Conservation (phyloP, 1,140 invertebrate genomes). For the Mycetomoellerius zeteki region DNA sequence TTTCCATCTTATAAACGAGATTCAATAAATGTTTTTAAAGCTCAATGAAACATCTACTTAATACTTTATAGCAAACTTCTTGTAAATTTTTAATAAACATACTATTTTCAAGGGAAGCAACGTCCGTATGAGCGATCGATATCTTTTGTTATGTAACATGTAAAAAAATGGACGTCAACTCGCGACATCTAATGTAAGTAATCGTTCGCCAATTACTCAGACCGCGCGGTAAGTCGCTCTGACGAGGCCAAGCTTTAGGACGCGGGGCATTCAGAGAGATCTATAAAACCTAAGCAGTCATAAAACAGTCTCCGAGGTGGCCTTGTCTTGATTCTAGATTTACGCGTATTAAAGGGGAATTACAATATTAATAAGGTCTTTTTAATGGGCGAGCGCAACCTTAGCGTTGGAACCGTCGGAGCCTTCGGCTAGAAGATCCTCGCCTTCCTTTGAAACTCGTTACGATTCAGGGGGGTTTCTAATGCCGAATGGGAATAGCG, state of each 20-base stretch:
- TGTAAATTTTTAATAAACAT: no score
- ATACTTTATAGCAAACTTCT: no score
- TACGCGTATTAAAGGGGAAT: conserved; percentile 81
- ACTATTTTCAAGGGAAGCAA: neutral
- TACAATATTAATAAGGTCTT: conserved; percentile 81
- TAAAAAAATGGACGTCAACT: neutral
- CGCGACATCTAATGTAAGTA: neutral
- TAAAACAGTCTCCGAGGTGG: conserved; percentile 80
- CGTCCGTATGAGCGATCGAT: neutral
- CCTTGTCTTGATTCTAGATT: conserved; percentile 81
- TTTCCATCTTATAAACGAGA: no score
- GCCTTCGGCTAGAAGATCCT: conserved; percentile 46
- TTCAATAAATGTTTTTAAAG: no score
- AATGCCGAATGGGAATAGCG: neutral
- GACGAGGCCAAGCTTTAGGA: neutral
- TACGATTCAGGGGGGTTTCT: conserved; percentile 45
- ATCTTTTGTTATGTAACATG: neutral
- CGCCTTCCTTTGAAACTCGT: conserved; percentile 58
- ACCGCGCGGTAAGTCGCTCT: neutral
- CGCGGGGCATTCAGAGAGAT: conserved; percentile 46
- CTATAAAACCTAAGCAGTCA: conserved; percentile 72
- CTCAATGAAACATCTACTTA: no score
- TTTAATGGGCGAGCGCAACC: conserved; percentile 74
- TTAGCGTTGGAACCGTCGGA: conserved; percentile 58
- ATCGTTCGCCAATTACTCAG: neutral